A percentile compares a stretch with the other conserved stretches of the same genome.
Evolutionary conservation across 1,140 invertebrate species (phyloP).

Genomic region (Panagrolaimus sp.): DNA sequence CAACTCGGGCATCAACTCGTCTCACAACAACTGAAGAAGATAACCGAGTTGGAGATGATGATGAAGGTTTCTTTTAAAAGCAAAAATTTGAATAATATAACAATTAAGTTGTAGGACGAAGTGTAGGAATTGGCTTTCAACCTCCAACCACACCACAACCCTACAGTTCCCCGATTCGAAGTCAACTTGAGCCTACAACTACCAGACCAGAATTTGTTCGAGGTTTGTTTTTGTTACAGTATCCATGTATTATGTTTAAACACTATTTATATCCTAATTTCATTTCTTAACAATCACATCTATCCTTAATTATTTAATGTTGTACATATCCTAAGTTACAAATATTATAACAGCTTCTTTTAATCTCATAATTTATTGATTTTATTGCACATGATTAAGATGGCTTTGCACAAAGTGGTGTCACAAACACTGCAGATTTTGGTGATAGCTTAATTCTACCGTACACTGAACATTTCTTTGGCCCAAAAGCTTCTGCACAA

Average conservation of each 20-base stretch:
- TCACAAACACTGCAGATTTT: neutral
- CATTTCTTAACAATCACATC: neutral
- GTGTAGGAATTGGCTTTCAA: neutral
- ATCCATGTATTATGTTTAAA: neutral
- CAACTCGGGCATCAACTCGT: too few species aligned
- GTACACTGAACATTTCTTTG: neutral
- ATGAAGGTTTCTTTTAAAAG: constrained; percentile 8
- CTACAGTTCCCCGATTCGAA: neutral
- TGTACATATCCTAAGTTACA: too few species aligned
- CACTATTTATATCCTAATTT: constrained; percentile 3
- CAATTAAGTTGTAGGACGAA: neutral
- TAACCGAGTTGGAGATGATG: neutral
- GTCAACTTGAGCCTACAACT: neutral
- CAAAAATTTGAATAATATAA: neutral
- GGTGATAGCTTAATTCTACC: constrained; percentile 14
- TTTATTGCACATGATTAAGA: neutral
- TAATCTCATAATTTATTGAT: neutral
- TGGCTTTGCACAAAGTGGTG: neutral
- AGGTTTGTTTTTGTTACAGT: constrained; percentile 9
- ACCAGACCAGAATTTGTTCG: neutral
- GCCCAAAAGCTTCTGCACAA: neutral
- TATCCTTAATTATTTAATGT: neutral
- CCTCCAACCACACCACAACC: constrained; percentile 12
- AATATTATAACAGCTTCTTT: neutral
- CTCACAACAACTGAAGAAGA: too few species aligned